Conservation (phyloP, 2,797 vertebrate species). For the Malurus leucopterus region DNA sequence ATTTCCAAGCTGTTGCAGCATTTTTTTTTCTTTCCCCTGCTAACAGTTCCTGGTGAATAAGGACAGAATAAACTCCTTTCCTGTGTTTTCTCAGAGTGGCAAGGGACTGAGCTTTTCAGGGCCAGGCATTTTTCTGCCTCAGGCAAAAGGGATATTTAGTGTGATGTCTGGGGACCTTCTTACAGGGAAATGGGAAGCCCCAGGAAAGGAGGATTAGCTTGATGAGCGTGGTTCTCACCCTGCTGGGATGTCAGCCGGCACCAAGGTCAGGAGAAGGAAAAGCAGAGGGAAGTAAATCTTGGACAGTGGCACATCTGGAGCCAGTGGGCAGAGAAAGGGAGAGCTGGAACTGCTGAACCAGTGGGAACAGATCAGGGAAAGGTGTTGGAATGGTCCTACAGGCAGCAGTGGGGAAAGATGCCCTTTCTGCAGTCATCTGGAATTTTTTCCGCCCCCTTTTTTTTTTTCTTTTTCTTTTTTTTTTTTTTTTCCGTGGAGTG, state of each 20-base stretch:
- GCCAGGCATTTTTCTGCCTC: background rate
- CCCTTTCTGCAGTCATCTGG: background rate
- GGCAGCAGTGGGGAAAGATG: background rate
- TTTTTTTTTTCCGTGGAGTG: fast-evolving
- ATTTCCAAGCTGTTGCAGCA: background rate
- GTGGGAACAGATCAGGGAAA: background rate
- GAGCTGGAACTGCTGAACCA: background rate
- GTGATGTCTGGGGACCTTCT: background rate
- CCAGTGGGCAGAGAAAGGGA: background rate
- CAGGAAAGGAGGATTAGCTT: background rate
- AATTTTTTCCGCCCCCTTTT: too few relatives aligned
- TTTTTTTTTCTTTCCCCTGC: background rate
- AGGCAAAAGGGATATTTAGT: background rate
- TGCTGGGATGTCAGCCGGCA: background rate
- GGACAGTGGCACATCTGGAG: background rate
- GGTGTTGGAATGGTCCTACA: background rate
- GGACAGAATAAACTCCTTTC: background rate
- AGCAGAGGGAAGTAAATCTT: background rate
- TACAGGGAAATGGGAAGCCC: background rate
- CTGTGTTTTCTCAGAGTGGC: background rate
- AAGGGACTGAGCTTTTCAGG: background rate
- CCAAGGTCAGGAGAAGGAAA: slow-evolving; percentile 33
- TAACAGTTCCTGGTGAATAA: background rate
- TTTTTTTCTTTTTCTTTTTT: too few relatives aligned
- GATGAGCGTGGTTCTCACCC: background rate